These are phyloP conservation scores for Mnemiopsis leidyi DNA, from an alignment of 37 sponge, comb jelly and placozoan species.

Conservation along the genomic window DNA sequence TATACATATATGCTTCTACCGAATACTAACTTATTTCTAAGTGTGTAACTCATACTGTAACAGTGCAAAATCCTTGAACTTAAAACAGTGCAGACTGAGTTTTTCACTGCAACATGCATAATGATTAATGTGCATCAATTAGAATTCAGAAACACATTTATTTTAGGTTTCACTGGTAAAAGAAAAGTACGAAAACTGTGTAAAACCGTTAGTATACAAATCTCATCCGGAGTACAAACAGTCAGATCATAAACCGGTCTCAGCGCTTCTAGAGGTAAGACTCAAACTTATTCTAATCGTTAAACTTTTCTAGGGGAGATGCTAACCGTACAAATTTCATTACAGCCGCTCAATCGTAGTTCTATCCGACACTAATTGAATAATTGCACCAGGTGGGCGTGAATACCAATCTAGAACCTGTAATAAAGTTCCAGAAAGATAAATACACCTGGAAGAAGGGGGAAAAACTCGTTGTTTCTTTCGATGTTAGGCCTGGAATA, in stretches of 20 bases:
- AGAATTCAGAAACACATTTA: no score
- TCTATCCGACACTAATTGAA: no score
- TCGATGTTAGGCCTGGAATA: background rate
- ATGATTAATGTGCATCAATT: no score
- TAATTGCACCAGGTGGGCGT: slow-evolving; percentile 29
- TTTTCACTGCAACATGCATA: no score
- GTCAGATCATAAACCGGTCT: slow-evolving; percentile 34
- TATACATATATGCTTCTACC: no score
- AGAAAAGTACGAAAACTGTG: slow-evolving; percentile 23
- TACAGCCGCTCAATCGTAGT: no score
- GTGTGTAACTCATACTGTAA: no score
- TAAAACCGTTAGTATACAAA: background rate
- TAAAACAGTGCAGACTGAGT: no score
- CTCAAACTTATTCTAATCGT: background rate
- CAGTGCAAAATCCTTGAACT: no score
- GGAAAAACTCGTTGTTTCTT: background rate
- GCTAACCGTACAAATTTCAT: no score
- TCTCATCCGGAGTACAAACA: background rate
- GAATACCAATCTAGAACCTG: background rate
- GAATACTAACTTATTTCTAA: no score
- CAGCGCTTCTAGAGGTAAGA: slow-evolving; percentile 19
- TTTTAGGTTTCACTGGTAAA: background rate
- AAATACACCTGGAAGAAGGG: background rate
- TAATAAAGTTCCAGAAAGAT: background rate
- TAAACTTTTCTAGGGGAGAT: no score